phyloP scores from a whole-genome alignment of 2,888 invertebrate genomes.

The Ellobium chinense region DNA sequence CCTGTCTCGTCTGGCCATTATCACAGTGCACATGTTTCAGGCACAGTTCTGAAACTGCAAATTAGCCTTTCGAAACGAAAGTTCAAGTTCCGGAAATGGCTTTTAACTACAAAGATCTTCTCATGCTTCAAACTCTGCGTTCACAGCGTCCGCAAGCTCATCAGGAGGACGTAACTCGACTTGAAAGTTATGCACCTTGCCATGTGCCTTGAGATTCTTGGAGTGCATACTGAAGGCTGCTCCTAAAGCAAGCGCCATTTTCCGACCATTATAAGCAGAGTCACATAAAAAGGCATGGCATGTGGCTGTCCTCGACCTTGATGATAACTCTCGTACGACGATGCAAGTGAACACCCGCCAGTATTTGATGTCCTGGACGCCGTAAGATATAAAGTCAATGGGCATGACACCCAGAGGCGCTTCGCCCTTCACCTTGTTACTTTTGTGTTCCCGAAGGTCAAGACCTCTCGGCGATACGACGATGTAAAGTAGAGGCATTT shows the following conservation, averaged over 20 bases:
- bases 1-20: too few species aligned
- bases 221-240: slow-evolving; percentile 68
- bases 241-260: slow-evolving; percentile 70
- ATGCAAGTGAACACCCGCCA: slow-evolving; percentile 77
- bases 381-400: slow-evolving; percentile 78
- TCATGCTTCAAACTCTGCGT: slow-evolving; percentile 61
- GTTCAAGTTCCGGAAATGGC: too few species aligned
- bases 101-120: too few species aligned
- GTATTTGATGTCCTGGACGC: slow-evolving; percentile 77
- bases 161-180: slow-evolving; percentile 71
- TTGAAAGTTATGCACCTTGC: slow-evolving; percentile 67
- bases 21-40: too few species aligned
- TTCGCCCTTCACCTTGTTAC: slow-evolving; percentile 61
- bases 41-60: too few species aligned
- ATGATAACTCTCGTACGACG: slow-evolving; percentile 73
- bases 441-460: slow-evolving; percentile 68
- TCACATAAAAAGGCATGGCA: slow-evolving; percentile 77
- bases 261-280: slow-evolving; percentile 66
- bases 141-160: slow-evolving; percentile 62
- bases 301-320: slow-evolving; percentile 68
- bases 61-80: too few species aligned
- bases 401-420: slow-evolving; percentile 67
- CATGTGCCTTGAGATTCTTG: slow-evolving; percentile 63
- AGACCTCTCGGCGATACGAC: slow-evolving; percentile 73
- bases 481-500: slow-evolving; percentile 75